Base-by-base conservation (phyloP, 23 tunicate genomes). In the Ciona savignyi region DNA sequence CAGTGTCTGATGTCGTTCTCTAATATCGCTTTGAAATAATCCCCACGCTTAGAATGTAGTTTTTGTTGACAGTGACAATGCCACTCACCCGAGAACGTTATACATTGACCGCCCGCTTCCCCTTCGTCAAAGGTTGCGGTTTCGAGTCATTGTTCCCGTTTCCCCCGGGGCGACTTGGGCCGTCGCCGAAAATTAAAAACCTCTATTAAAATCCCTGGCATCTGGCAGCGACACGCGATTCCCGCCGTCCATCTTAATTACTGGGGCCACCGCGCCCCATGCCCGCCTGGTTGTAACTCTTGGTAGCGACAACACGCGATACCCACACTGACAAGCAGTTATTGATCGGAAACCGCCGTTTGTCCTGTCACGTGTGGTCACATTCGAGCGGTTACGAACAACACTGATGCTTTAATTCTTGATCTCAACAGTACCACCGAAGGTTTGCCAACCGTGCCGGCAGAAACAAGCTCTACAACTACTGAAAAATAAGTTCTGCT, bases 401-500 rank as follows among this genome's bases (percentile, higher is more conserved):
- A 42, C 56, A 6, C 9, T 42, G 9, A 42, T 6, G 56, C 56
- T 42, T 42, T 42, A 42, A 42, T 42, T 42, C 56, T 15, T 42
- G 56, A 6, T 42, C 11, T 42, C 56, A 42, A 42, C 56, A 42
- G 56, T 15, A 9, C 56, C 56, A 15, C 56, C 56, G 24, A 63
- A 76, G 65, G 65, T 30, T 21, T 86, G 94, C 64, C 63, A 33
- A 1, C 82, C 95, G 2, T 87, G 95, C 35, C 74, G 73, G 0
- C 95, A 65, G 67, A 87, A 76, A 74, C 70, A 64, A 51, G 69
- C 66, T 6, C 56, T 65, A 0, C 25, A 29, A 75, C 28, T 66
- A 2, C 28, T 87, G n/a, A 70, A 70, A 35, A 81, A 32, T 30
- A 76, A 76, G 51, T 34, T 64, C 25, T 87, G 95, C 62, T 70